A percentile compares a stretch with the other conserved stretches of the same genome.
Conservation (phyloP, 2,888 invertebrate species). For the Helicoverpa assulta region DNA sequence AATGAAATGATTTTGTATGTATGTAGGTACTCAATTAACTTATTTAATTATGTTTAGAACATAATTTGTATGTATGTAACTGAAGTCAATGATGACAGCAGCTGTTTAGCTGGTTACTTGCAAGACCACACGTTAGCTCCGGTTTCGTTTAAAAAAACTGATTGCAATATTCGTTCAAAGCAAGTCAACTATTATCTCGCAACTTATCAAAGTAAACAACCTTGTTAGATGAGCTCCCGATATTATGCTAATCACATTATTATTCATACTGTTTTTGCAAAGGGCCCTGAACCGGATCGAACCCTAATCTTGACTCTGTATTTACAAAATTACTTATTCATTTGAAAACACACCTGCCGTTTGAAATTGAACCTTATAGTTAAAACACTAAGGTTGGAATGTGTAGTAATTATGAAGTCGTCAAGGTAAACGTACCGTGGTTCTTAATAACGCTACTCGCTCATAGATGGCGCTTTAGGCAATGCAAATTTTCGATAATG, state of each 20-base stretch:
- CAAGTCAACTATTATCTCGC: conserved; percentile 74
- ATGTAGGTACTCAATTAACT: too few relatives aligned
- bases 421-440: conserved; percentile 60
- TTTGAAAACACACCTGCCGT: conserved; percentile 42
- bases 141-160: conserved; percentile 20
- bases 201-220: conserved; percentile 86
- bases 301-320: conserved; percentile 82
- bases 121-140: not conserved
- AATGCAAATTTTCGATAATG: conserved; percentile 88
- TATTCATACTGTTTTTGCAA: conserved; percentile 89
- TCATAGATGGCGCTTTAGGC: conserved; percentile 87
- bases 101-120: not conserved
- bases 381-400: conserved; percentile 9
- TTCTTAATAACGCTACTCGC: conserved; percentile 72
- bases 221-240: conserved; percentile 81
- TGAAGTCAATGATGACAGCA: not conserved
- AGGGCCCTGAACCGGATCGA: conserved; percentile 81
- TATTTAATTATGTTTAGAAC: not conserved
- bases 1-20: too few relatives aligned
- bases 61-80: not conserved
- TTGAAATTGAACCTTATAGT: conserved; percentile 64
- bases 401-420: conserved; percentile 27
- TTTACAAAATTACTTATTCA: conserved; percentile 71
- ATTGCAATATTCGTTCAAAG: conserved; percentile 50
- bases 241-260: conserved; percentile 89